These are phyloP conservation scores for Leptinotarsa tumamoca DNA, from an alignment of 2,888 invertebrate genomes.

Conservation along the genomic window DNA sequence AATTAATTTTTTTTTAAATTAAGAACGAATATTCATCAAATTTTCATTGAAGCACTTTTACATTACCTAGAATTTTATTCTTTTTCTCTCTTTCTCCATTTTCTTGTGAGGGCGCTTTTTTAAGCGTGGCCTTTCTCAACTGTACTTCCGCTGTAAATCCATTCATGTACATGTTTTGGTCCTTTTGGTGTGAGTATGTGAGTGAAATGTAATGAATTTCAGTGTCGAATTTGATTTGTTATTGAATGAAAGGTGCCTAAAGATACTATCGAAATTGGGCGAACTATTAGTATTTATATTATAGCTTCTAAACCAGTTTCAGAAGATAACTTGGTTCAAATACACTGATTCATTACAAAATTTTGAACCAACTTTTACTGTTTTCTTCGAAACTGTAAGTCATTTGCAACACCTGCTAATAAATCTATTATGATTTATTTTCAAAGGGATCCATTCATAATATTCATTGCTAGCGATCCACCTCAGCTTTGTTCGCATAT, in stretches of 20 bases:
- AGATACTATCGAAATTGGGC: constrained; percentile 3
- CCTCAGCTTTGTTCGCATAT: no score
- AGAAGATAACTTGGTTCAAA: not conserved
- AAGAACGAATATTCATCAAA: not conserved
- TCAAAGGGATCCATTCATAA: no score
- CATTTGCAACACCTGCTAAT: not conserved
- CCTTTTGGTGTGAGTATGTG: constrained; percentile 17
- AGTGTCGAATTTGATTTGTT: constrained; percentile 5
- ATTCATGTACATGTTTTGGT: constrained; percentile 27
- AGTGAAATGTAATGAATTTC: constrained; percentile 22
- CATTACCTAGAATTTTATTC: constrained; percentile 57
- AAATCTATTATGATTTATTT: no score
- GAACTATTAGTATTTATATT: not conserved
- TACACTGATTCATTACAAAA: constrained; percentile 17
- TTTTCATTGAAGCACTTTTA: not conserved
- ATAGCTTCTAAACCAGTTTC: not conserved
- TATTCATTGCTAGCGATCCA: no score
- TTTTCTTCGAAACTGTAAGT: not conserved
- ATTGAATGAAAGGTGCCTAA: constrained; percentile 3
- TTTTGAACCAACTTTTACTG: not conserved
- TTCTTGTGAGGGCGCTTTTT: constrained; percentile 58
- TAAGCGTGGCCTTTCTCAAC: constrained; percentile 54
- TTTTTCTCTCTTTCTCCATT: constrained; percentile 60
- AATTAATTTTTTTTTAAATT: not conserved
- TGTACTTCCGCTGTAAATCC: constrained; percentile 55